Base-by-base conservation (phyloP, 2,797 vertebrate species). In the Octomys mimax region DNA sequence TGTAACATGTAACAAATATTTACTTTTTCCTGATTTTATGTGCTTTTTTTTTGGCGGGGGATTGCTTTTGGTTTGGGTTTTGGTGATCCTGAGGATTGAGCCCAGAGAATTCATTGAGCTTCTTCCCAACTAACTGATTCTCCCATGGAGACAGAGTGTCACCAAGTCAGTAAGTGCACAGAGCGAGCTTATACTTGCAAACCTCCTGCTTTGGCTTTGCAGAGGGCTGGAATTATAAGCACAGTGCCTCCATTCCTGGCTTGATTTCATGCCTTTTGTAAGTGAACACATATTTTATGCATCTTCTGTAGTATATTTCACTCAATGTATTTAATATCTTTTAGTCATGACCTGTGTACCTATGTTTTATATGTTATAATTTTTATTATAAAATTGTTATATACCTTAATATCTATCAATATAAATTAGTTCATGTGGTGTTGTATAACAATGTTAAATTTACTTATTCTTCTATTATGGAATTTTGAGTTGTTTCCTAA, bases 341-440 rank as follows among this genome's bases (percentile, higher is more conserved):
- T 46, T 24, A 70, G 61, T 87, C 22, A 62, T 62, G 21, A 57
- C 68, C 49, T 91, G 9, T 46, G 8, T 12, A 59, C 6, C 33
- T 70, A 1, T 68, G 92, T 81, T 75, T 70, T 68, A 66, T 82
- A 59, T 91, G 39, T 81, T 70, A 18, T 75, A 21, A 71, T 82
- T 83, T 62, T 22, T 31, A 36, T 87, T 19, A 70, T 33, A n/a
- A 77, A 42, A n/a, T 62, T 66, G 19, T 83, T 22, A 10, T 57
- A 52, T 18, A 66, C 14, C 81, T 89, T 73, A 85, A 36, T 83
- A 39, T 59, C 85, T 93, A 5, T 59, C 78, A 84, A 78, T 93
- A 52, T 39, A 71, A 14, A 11, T 6, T 46, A 46, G 11, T 75
- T 42, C 71, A 75, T 13, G 46, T 75, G 39, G 11, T 46, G 12